These are phyloP conservation scores for Apodemia duryi DNA, from an alignment of 2,888 invertebrate genomes.

Conservation along the genomic window DNA sequence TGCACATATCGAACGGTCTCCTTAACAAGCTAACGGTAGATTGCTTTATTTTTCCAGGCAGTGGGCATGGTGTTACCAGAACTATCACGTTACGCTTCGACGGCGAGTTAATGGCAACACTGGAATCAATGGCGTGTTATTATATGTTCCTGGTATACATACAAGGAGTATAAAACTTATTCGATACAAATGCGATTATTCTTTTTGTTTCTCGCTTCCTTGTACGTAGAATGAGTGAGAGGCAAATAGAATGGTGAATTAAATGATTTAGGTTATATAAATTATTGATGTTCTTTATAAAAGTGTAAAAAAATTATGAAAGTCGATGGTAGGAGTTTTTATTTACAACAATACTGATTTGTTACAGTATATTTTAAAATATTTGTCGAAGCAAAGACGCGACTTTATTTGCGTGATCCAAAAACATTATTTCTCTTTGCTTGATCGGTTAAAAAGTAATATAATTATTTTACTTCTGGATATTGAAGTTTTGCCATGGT, in stretches of 20 bases:
- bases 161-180: background rate
- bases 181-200: background rate
- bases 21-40: conserved; percentile 56
- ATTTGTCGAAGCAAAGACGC: background rate
- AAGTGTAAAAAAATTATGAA: background rate
- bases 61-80: conserved; percentile 79
- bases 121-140: background rate
- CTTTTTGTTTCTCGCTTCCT: background rate
- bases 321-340: background rate
- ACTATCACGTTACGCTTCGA: conserved; percentile 78
- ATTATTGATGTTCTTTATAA: background rate
- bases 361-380: background rate
- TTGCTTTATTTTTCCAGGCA: conserved; percentile 72
- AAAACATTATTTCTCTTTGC: background rate
- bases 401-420: background rate
- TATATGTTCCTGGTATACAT: background rate
- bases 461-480: too few species aligned
- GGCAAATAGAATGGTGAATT: background rate
- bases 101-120: conserved; percentile 55
- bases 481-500: too few species aligned
- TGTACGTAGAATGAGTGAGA: background rate
- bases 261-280: background rate
- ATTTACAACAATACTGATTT: background rate
- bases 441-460: too few species aligned
- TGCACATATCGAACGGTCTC: conserved; percentile 47